phyloP scores from a whole-genome alignment of 2,888 invertebrate genomes.

The Noctuana brunneofusca region DNA sequence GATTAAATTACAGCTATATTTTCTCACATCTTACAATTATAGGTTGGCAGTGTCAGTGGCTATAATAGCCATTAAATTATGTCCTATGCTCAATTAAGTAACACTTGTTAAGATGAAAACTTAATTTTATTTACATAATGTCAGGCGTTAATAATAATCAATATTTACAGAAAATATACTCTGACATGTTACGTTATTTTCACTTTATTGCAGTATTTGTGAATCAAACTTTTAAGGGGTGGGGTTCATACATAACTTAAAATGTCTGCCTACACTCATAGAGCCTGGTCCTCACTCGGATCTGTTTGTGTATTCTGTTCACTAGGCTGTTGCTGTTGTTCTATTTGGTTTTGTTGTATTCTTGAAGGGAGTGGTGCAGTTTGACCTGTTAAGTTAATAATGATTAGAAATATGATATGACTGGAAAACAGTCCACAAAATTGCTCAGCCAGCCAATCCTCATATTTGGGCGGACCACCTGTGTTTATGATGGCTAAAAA shows the following conservation, averaged over 20 bases:
- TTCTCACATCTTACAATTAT: conserved; percentile 32
- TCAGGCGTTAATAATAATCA: conserved; percentile 16
- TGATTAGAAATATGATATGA: neutral
- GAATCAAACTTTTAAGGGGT: conserved; percentile 31
- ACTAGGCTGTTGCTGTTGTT: conserved; percentile 51
- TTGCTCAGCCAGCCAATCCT: no score
- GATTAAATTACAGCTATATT: conserved; percentile 5
- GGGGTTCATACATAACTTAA: conserved; percentile 38
- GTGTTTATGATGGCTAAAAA: no score
- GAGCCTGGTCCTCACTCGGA: conserved; percentile 60
- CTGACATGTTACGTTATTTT: no score
- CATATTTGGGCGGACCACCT: no score
- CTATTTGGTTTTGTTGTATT: conserved; percentile 69
- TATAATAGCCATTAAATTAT: conserved; percentile 10
- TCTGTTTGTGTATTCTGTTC: conserved; percentile 60
- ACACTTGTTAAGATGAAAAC: conserved; percentile 19
- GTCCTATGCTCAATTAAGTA: conserved; percentile 26
- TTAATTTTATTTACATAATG: conserved; percentile 17
- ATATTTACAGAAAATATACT: conserved; percentile 27
- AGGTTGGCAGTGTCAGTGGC: conserved; percentile 39
- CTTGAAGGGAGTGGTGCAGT: conserved; percentile 75
- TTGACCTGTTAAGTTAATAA: conserved; percentile 59
- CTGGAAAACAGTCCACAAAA: no score
- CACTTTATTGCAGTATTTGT: conserved; percentile 26
- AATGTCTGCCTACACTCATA: conserved; percentile 55